phyloP scores from a whole-genome alignment of 2,113 vertebrate species.

The Gasterosteus aculeatus region DNA sequence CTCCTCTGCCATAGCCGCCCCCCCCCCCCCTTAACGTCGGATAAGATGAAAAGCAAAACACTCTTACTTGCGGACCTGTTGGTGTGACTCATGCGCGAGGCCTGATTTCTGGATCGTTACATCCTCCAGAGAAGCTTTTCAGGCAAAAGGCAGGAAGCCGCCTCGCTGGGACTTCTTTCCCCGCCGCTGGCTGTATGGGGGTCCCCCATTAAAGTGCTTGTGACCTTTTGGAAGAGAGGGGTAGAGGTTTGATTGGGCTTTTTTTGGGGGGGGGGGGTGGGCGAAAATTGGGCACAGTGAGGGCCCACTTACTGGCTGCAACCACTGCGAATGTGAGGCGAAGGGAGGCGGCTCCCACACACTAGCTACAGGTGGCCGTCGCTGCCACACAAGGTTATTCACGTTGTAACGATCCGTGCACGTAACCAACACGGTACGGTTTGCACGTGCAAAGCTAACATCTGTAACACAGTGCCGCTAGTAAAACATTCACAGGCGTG shows the following conservation, averaged over 20 bases:
- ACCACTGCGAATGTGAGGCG: conserved; percentile 28
- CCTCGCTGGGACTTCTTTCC: conserved; percentile 39
- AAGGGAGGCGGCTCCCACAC: conserved; percentile 32
- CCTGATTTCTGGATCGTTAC: conserved; percentile 60
- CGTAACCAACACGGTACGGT: not conserved
- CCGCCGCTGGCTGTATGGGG: conserved; percentile 31
- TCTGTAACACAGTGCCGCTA: not conserved
- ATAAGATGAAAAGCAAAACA: conserved; percentile 53
- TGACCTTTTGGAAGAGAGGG: conserved; percentile 66
- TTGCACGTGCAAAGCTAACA: not conserved
- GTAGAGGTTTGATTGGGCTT: not conserved
- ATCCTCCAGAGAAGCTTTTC: conserved; percentile 53
- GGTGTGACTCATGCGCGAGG: conserved; percentile 50
- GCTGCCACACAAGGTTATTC: conserved; percentile 12
- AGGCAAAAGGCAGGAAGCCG: conserved; percentile 30
- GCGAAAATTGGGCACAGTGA: conserved; percentile 49
- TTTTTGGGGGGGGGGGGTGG: no score
- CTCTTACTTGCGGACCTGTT: conserved; percentile 52
- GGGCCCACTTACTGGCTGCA: conserved; percentile 49
- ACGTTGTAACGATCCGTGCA: not conserved
- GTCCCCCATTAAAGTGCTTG: conserved; percentile 56
- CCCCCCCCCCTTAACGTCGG: conserved; percentile 10
- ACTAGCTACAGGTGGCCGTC: conserved; percentile 26
- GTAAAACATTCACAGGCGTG: no score
- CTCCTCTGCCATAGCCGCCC: not conserved